phyloP scores from a whole-genome alignment of 2,113 vertebrate species.

The Arothron firmamentum region DNA sequence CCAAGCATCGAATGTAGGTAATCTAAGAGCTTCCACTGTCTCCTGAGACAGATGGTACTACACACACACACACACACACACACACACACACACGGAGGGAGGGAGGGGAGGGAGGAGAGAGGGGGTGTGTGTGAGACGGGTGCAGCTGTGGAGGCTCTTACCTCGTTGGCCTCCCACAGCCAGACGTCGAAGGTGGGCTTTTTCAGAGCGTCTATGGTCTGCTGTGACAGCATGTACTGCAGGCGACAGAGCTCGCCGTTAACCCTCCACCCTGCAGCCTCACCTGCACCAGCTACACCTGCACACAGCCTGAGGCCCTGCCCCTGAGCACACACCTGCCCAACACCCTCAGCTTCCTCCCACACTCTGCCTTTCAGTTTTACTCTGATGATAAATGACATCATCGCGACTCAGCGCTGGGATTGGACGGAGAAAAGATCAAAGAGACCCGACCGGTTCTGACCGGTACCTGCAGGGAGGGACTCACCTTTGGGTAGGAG shows the following conservation, averaged over 20 bases:
- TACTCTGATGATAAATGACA: no score
- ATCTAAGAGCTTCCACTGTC: slow-evolving; percentile 85
- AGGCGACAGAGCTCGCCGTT: slow-evolving; percentile 63
- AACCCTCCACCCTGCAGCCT: slow-evolving; percentile 43
- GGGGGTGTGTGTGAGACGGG: slow-evolving; percentile 25
- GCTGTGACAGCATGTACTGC: slow-evolving; percentile 70
- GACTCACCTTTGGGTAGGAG: slow-evolving; percentile 84
- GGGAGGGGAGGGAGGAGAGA: slow-evolving; percentile 22
- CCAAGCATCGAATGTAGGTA: slow-evolving; percentile 92
- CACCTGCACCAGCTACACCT: neutral
- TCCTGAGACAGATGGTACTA: slow-evolving; percentile 91
- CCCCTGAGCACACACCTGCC: no score
- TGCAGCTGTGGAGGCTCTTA: slow-evolving; percentile 33
- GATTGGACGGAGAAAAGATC: no score
- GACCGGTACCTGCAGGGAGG: neutral
- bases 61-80: slow-evolving; percentile 42
- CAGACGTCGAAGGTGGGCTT: slow-evolving; percentile 65
- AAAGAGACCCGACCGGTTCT: neutral
- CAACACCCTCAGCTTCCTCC: no score
- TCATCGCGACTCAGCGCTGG: no score
- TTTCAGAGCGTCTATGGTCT: slow-evolving; percentile 68
- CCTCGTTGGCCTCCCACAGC: slow-evolving; percentile 71
- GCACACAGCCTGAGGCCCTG: no score
- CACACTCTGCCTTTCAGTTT: no score
- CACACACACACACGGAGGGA: slow-evolving; percentile 42